phyloP scores from a whole-genome alignment of 2,797 vertebrate species.

The Tinamus major region DNA sequence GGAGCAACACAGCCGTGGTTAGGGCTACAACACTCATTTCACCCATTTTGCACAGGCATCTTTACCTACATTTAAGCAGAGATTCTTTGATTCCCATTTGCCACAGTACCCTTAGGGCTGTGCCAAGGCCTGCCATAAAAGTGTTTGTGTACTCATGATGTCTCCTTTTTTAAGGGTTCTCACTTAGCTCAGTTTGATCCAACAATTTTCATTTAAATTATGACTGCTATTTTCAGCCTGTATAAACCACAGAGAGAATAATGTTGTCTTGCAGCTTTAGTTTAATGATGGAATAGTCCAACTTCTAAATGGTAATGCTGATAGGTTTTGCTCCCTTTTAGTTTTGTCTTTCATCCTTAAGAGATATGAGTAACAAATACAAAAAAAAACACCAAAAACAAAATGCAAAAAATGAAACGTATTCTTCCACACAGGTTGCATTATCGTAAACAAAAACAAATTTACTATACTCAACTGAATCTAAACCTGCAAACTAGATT shows the following conservation, averaged over 20 bases:
- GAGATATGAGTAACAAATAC: background rate
- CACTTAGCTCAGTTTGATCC: background rate
- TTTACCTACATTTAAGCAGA: accelerated
- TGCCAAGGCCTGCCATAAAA: accelerated
- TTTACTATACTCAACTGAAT: background rate
- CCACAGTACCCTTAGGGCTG: accelerated
- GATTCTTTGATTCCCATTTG: accelerated
- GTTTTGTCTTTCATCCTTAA: background rate
- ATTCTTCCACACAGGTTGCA: background rate
- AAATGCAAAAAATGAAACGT: too few relatives aligned
- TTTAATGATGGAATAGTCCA: background rate
- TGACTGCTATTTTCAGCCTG: background rate
- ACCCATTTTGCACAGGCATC: too few relatives aligned
- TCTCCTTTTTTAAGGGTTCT: accelerated
- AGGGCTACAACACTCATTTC: background rate
- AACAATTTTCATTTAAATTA: background rate
- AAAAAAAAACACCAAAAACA: background rate
- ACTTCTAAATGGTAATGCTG: background rate
- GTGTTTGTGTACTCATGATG: background rate
- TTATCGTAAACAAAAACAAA: background rate
- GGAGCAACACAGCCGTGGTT: accelerated
- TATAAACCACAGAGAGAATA: accelerated
- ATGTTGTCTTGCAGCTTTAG: background rate
- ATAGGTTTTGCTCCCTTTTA: background rate
- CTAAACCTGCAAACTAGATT: background rate